These are phyloP conservation scores for Agonum fuliginosum DNA, from an alignment of 2,888 invertebrate genomes.

Conservation along the genomic window DNA sequence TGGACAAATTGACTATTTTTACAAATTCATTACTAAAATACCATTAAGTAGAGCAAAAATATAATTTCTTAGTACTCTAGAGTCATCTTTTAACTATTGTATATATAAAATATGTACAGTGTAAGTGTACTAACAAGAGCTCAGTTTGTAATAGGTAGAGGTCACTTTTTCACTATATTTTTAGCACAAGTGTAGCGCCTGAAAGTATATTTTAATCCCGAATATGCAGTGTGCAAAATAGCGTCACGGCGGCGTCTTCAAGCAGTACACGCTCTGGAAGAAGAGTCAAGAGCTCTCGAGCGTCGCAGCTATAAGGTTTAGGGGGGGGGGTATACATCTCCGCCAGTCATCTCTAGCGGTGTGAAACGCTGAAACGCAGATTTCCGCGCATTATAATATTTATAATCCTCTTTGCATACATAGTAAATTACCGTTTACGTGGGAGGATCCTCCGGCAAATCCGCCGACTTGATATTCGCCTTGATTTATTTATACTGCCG, in stretches of 20 bases:
- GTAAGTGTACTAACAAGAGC: no score
- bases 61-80: no score
- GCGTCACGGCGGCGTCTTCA: not conserved
- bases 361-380: slow-evolving; percentile 45
- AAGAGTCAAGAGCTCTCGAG: slow-evolving; percentile 12
- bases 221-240: slow-evolving; percentile 17
- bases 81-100: no score
- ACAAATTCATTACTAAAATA: no score
- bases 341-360: slow-evolving; percentile 13
- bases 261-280: slow-evolving; percentile 13
- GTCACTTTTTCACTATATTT: no score
- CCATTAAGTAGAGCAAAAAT: no score
- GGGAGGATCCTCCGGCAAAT: slow-evolving; percentile 43
- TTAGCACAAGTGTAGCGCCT: no score
- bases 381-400: slow-evolving; percentile 52
- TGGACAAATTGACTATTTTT: no score
- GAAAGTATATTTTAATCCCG: no score
- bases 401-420: slow-evolving; percentile 55
- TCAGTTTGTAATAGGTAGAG: no score
- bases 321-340: not conserved
- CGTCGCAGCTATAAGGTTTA: no score
- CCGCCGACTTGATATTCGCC: slow-evolving; percentile 52
- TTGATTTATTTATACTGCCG: slow-evolving; percentile 49
- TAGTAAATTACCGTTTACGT: slow-evolving; percentile 52
- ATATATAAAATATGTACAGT: no score